Percentiles rank a stretch among this genome's conserved stretches.
Evolutionary conservation across 2,888 invertebrate genomes (phyloP).

Genomic region (Tinea semifulvella): DNA sequence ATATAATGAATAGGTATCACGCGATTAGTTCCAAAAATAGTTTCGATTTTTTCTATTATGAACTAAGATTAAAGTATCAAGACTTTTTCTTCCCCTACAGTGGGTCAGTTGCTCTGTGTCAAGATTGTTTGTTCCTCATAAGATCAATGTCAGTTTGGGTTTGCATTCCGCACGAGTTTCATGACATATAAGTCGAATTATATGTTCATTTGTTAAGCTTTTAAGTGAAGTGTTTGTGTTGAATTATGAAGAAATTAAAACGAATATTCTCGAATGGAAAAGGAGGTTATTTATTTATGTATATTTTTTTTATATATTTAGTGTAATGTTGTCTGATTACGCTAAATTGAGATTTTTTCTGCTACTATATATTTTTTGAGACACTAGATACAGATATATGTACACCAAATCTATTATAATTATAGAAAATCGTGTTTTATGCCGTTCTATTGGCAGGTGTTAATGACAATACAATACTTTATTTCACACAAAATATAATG

Average conservation of each 20-base stretch:
- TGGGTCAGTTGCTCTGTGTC: not conserved
- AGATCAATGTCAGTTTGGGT: conserved; percentile 11
- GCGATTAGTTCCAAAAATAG: no score
- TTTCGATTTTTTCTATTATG: no score
- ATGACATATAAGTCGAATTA: not conserved
- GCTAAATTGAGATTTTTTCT: no score
- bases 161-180: not conserved
- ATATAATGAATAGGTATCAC: no score
- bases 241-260: conserved; percentile 49
- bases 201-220: not conserved
- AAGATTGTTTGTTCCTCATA: conserved; percentile 6
- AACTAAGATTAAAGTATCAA: not conserved
- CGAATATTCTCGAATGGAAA: conserved; percentile 47
- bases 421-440: no score
- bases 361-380: no score
- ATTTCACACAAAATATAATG: no score
- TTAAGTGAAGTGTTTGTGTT: not conserved
- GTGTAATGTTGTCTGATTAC: no score
- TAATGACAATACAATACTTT: no score
- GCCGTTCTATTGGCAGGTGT: no score
- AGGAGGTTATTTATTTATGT: conserved; percentile 34
- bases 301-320: not conserved
- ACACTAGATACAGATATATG: no score
- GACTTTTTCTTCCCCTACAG: not conserved
- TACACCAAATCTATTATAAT: no score